These are phyloP conservation scores for Hapalemur alaotrensis DNA, from an alignment of 2,797 vertebrate species.

Conservation along the genomic window DNA sequence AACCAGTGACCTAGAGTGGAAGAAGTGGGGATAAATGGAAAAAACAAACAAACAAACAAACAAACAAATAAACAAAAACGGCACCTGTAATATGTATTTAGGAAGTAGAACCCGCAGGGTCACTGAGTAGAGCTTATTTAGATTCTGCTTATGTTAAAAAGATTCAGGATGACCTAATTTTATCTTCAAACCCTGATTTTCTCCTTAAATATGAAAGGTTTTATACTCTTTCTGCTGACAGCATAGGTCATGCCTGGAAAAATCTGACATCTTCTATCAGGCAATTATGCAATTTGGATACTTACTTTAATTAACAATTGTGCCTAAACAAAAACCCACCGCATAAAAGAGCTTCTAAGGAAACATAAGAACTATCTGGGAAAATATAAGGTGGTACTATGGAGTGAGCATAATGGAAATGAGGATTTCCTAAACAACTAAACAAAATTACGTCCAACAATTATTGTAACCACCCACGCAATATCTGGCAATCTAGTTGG, in stretches of 20 bases:
- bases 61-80: not conserved
- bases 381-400: slow-evolving; percentile 31
- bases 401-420: slow-evolving; percentile 20
- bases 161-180: not conserved
- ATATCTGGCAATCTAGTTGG: slow-evolving; percentile 56
- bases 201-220: not conserved
- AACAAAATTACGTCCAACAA: slow-evolving; percentile 61
- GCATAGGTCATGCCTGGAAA: slow-evolving; percentile 16
- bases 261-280: slow-evolving; percentile 28
- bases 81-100: not conserved
- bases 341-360: slow-evolving; percentile 56
- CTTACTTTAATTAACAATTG: slow-evolving; percentile 18
- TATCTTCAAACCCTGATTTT: not conserved
- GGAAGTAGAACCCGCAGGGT: not conserved
- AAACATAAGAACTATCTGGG: slow-evolving; percentile 34
- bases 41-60: no score
- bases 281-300: slow-evolving; percentile 47
- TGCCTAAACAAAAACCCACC: slow-evolving; percentile 54
- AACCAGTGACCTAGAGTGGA: rapidly evolving
- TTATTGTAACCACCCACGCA: slow-evolving; percentile 70
- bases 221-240: slow-evolving; percentile 13
- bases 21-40: rapidly evolving
- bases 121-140: not conserved
- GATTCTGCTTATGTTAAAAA: not conserved
- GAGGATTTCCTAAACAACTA: slow-evolving; percentile 67